phyloP scores from a whole-genome alignment of 2,888 invertebrate species.

The Craniophora ligustri region DNA sequence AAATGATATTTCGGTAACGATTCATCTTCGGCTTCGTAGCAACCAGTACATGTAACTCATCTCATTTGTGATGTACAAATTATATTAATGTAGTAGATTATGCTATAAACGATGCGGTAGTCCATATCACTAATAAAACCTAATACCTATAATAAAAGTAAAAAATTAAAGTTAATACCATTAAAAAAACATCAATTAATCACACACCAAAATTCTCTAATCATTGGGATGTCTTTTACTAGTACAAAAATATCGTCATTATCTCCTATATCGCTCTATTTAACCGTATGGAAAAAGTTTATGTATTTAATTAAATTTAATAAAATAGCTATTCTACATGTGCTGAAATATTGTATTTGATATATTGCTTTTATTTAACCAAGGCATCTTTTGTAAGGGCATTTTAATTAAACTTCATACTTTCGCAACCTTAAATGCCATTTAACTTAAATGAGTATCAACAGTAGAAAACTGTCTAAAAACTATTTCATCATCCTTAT shows the following conservation, averaged over 20 bases:
- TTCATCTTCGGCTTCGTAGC: constrained; percentile 68
- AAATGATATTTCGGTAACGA: constrained; percentile 71
- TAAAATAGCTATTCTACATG: constrained; percentile 45
- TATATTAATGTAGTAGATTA: constrained; percentile 73
- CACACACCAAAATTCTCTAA: constrained; percentile 55
- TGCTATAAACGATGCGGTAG: constrained; percentile 61
- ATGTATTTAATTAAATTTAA: constrained; percentile 37
- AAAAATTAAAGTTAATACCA: constrained; percentile 49
- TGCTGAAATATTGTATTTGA: constrained; percentile 45
- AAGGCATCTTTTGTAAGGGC: constrained; percentile 39
- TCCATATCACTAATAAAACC: constrained; percentile 54
- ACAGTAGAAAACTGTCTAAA: constrained; percentile 57
- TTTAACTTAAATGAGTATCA: constrained; percentile 59
- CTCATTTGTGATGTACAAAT: constrained; percentile 69
- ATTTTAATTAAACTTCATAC: constrained; percentile 40
- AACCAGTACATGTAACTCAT: constrained; percentile 58
- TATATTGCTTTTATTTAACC: constrained; percentile 46
- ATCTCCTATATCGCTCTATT: constrained; percentile 40
- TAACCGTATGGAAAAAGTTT: constrained; percentile 49
- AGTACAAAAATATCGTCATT: constrained; percentile 84
- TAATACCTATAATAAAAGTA: constrained; percentile 54
- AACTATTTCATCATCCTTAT: constrained; percentile 55
- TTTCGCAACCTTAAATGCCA: constrained; percentile 50
- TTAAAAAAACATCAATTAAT: constrained; percentile 55
- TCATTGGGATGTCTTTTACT: constrained; percentile 73